These are phyloP conservation scores for Leucozona laternaria DNA, from an alignment of 2,888 invertebrate genomes.

Conservation along the genomic window DNA sequence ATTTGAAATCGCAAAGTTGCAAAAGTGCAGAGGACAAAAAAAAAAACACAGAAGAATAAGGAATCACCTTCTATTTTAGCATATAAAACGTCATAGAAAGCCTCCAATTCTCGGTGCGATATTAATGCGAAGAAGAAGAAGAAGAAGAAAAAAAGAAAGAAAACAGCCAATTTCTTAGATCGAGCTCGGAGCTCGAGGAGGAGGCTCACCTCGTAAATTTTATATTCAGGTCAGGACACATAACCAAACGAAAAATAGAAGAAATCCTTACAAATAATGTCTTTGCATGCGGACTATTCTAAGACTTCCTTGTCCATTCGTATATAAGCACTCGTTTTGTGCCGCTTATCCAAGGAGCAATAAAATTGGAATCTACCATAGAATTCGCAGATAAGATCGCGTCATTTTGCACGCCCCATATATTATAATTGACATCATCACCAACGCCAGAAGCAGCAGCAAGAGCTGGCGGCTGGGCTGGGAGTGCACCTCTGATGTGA, in stretches of 20 bases:
- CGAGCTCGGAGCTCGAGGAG: not conserved
- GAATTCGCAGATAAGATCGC: constrained; percentile 82
- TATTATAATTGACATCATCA: constrained; percentile 74
- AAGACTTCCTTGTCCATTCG: constrained; percentile 75
- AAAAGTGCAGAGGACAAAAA: constrained; percentile 15
- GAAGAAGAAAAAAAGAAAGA: constrained; percentile 21
- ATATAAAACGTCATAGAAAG: constrained; percentile 33
- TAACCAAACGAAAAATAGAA: constrained; percentile 44
- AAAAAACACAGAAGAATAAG: constrained; percentile 14
- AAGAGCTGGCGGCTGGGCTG: not conserved
- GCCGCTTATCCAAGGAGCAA: constrained; percentile 59
- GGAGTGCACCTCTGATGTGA: not conserved
- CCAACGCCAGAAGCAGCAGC: constrained; percentile 19
- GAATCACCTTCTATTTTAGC: constrained; percentile 23
- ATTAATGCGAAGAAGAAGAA: constrained; percentile 5
- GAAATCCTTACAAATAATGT: constrained; percentile 66
- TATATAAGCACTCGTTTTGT: constrained; percentile 49
- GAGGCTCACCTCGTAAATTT: constrained; percentile 69
- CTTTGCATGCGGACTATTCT: constrained; percentile 61
- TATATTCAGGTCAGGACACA: constrained; percentile 74
- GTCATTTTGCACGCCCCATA: constrained; percentile 79
- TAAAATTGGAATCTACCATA: constrained; percentile 76
- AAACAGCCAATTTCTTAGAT: constrained; percentile 62
- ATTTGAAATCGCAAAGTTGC: constrained; percentile 64
- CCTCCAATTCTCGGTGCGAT: constrained; percentile 36